phyloP scores from a whole-genome alignment of 2,113 vertebrate species.

The Coracopsis vasa region DNA sequence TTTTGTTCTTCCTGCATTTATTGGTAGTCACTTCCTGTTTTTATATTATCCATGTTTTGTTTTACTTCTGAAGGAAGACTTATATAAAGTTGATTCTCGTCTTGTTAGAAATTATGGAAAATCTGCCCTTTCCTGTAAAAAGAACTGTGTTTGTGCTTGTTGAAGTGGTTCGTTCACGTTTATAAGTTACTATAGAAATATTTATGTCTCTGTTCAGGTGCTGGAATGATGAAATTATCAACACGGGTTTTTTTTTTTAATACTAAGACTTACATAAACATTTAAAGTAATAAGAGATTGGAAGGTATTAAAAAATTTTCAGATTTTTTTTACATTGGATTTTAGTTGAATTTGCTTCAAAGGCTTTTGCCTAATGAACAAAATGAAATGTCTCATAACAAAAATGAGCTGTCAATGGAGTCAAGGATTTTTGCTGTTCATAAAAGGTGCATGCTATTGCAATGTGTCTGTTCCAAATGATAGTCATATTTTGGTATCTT shows the following conservation, averaged over 20 bases:
- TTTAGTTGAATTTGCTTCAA: background rate
- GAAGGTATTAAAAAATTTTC: background rate
- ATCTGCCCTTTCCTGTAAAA: background rate
- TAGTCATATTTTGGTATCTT: background rate
- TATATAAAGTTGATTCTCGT: background rate
- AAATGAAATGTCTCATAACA: background rate
- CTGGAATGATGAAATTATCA: background rate
- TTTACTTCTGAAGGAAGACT: background rate
- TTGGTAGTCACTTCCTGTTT: background rate
- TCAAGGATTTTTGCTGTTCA: background rate
- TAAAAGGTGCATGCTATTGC: background rate
- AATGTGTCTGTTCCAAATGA: background rate
- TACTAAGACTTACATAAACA: background rate
- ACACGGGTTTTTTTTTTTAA: background rate
- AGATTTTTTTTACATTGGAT: background rate
- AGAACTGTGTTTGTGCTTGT: background rate
- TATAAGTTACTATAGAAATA: background rate
- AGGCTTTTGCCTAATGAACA: background rate
- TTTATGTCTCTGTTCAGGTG: background rate
- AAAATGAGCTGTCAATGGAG: background rate
- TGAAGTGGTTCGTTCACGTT: background rate
- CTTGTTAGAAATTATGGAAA: background rate
- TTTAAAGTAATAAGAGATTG: background rate
- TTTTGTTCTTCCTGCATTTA: background rate
- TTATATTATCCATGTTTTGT: background rate